Percentiles rank a stretch among this genome's conserved stretches.
Conservation (phyloP, 2,888 invertebrate genomes). For the Spialia ferax region DNA sequence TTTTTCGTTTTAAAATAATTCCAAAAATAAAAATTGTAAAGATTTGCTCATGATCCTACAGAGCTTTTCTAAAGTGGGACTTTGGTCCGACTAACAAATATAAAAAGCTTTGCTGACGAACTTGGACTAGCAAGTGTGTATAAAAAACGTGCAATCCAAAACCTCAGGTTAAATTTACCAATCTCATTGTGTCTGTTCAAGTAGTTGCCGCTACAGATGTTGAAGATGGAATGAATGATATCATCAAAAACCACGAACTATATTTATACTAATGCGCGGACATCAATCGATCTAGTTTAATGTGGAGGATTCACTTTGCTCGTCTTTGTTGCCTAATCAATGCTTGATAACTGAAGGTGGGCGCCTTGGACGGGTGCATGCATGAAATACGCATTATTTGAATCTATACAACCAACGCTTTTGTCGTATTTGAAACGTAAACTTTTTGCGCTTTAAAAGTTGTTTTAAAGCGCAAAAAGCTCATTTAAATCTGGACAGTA, state of each 20-base stretch:
- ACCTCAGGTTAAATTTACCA: constrained; percentile 57
- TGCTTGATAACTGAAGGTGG: constrained; percentile 67
- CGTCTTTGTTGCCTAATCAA: constrained; percentile 70
- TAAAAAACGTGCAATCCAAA: background rate
- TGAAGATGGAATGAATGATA: constrained; percentile 66
- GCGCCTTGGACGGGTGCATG: constrained; percentile 65
- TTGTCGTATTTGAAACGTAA: too few species aligned
- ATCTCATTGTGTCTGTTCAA: constrained; percentile 64
- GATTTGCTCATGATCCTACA: too few species aligned
- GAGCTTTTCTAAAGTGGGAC: too few species aligned
- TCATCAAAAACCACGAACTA: constrained; percentile 60
- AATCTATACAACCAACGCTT: too few species aligned
- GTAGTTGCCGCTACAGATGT: constrained; percentile 54
- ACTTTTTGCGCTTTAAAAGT: too few species aligned
- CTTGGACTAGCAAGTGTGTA: too few species aligned
- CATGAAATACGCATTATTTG: constrained; percentile 25
- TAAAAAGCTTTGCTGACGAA: too few species aligned
- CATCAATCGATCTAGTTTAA: constrained; percentile 71
- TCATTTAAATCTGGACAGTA: too few species aligned
- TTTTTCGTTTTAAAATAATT: too few species aligned
- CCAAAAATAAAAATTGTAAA: too few species aligned
- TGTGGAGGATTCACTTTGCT: constrained; percentile 62
- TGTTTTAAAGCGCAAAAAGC: too few species aligned
- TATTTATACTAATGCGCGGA: constrained; percentile 74
- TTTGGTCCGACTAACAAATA: too few species aligned